Base-by-base conservation (phyloP, 2,113 vertebrate species). In the Nycticebus coucang region DNA sequence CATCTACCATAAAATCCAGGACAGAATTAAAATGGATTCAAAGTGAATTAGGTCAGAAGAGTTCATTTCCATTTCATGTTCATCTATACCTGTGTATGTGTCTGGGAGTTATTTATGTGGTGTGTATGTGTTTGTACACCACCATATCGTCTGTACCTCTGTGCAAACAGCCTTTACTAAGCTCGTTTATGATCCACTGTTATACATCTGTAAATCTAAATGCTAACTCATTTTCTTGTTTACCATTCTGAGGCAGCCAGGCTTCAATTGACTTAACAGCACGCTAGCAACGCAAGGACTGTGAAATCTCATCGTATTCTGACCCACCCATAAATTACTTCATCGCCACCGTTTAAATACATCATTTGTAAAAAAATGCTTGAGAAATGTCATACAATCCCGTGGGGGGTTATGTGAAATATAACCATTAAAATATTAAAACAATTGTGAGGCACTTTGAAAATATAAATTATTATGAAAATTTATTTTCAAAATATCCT, bases 231-330 rank as follows among this genome's bases (percentile, higher is more conserved):
- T 95, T 86, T 86, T 93, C 96, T 60, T 91, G 60, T 95, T 97
- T 95, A 75, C 45, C 50, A 93, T 91, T 90, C 59, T 21, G 10
- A 80, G 15, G 64, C 64, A 95, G 66, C 28, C 64, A 87, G 55
- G 9, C 50, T 93, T 97, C 60, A 94, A 4, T 35, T 81, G 64
- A 69, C 57, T 71, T 94, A 91, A 57, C 53, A 97, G 75, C 55
- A 72, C 72, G 64, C 12, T 87, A 81, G 53, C 50, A 62, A 57
- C 45, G 85, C 35, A 80, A 77, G 87, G 53, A 72, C 33, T 90
- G 5, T 74, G 85, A 96, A 94, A 92, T 86, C 60, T 90, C 94
- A 93, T 97, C 77, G 95, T 68, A 89, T 94, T 95, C 95, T 91
- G 77, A 89, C 66, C 69, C 66, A 91, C 84, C 9, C 33, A 96